Conservation (phyloP, 2,797 vertebrate species). For the Leptoclinus maculatus region DNA sequence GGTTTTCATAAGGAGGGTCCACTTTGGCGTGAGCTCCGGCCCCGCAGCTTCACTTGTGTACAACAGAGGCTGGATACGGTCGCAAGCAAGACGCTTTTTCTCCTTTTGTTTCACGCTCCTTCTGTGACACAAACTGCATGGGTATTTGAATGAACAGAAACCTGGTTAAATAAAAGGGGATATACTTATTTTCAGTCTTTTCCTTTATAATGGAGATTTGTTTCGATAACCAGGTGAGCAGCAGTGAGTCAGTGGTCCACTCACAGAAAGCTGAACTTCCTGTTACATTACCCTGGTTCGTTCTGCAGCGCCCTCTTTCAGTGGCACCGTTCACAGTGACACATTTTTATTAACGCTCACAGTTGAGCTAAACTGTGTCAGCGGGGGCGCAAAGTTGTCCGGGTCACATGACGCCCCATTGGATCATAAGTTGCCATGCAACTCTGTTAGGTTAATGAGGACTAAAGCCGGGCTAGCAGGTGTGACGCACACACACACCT, state of each 20-base stretch:
- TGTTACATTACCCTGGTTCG: neutral
- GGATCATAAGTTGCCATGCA: constrained; percentile 34
- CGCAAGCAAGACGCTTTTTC: constrained; percentile 4
- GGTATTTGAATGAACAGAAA: neutral
- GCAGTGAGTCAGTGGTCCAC: neutral
- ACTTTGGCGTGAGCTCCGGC: constrained; percentile 17
- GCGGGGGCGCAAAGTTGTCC: constrained; percentile 24
- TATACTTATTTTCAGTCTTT: too few species aligned
- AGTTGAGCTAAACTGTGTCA: constrained; percentile 25
- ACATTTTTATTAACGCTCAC: constrained; percentile 37
- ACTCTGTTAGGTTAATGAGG: constrained; percentile 56
- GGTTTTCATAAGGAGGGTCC: constrained; percentile 42
- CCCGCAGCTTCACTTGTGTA: constrained; percentile 33
- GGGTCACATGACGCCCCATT: constrained; percentile 23
- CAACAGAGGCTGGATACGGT: constrained; percentile 24
- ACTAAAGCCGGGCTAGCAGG: constrained; percentile 44
- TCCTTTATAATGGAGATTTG: neutral
- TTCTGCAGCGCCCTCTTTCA: neutral
- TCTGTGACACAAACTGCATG: neutral
- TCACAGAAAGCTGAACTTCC: neutral
- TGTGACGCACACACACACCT: constrained; percentile 53
- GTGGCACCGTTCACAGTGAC: constrained; percentile 1
- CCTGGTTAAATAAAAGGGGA: too few species aligned
- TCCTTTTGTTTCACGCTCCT: neutral
- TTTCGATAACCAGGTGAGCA: neutral